Evolutionary conservation across 2,888 invertebrate species (phyloP).

Genomic region (Caradrina clavipalpis): DNA sequence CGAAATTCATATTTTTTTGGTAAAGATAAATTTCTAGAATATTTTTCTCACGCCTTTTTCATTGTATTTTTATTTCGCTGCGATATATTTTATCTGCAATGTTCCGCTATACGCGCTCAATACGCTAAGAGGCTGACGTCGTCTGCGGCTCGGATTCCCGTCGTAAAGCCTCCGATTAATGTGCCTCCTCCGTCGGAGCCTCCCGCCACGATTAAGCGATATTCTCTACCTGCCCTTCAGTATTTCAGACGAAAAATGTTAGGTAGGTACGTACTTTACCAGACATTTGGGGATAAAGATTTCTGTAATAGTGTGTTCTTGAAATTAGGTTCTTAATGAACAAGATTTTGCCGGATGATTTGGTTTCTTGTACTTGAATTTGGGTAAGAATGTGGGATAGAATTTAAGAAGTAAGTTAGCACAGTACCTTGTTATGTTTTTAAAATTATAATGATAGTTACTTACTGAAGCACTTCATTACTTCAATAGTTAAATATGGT

Average conservation of each 20-base stretch:
- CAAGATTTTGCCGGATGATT: slow-evolving; percentile 10
- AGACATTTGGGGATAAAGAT: slow-evolving; percentile 57
- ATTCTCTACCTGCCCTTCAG: slow-evolving; percentile 77
- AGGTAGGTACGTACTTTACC: slow-evolving; percentile 35
- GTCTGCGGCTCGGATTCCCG: slow-evolving; percentile 82
- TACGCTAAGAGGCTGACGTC: slow-evolving; percentile 72
- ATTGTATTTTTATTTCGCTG: slow-evolving; percentile 32
- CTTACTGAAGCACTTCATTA: neutral
- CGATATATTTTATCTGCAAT: slow-evolving; percentile 64
- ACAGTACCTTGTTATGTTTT: neutral
- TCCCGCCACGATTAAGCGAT: slow-evolving; percentile 86
- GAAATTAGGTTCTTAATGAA: slow-evolving; percentile 28
- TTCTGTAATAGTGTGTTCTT: slow-evolving; percentile 48
- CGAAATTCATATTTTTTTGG: neutral
- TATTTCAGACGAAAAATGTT: slow-evolving; percentile 72
- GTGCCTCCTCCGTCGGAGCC: slow-evolving; percentile 77
- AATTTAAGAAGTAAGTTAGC: too few relatives aligned
- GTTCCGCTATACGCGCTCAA: slow-evolving; percentile 68
- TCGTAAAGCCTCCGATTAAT: slow-evolving; percentile 88
- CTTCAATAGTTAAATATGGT: neutral
- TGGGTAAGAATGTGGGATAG: too few relatives aligned
- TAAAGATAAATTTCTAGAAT: neutral
- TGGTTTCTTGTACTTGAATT: slow-evolving; percentile 8
- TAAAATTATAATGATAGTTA: neutral
- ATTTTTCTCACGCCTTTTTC: slow-evolving; percentile 10